phyloP scores from a whole-genome alignment of 2,797 vertebrate genomes.

The Sebastes melanostomus region DNA sequence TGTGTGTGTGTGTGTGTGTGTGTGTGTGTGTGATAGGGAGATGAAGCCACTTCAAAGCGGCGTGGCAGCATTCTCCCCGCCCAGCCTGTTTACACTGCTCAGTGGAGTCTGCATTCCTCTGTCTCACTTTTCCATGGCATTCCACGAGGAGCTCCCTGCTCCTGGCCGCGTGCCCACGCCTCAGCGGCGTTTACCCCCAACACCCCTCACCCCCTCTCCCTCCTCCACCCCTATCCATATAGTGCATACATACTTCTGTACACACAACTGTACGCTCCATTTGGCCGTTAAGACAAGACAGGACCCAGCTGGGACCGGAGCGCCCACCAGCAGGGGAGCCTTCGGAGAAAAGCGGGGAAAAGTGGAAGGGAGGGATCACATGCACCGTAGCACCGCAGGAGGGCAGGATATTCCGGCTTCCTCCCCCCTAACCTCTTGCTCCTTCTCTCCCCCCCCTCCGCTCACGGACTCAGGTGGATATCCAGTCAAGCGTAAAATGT shows the following conservation, averaged over 20 bases:
- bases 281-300: conserved; percentile 53
- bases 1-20: neutral
- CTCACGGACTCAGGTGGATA: conserved; percentile 32
- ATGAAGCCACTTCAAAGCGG: conserved; percentile 81
- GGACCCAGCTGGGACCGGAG: conserved; percentile 30
- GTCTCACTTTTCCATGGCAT: conserved; percentile 85
- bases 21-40: conserved; percentile 41
- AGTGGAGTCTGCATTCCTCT: conserved; percentile 84
- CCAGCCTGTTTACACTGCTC: conserved; percentile 84
- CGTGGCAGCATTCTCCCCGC: conserved; percentile 74
- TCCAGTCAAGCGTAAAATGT: conserved; percentile 11
- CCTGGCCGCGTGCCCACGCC: conserved; percentile 72
- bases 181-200: conserved; percentile 52
- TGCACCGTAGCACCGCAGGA: conserved; percentile 13
- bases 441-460: neutral
- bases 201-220: conserved; percentile 4
- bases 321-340: conserved; percentile 14
- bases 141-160: conserved; percentile 77
- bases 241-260: conserved; percentile 42
- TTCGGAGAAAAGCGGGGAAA: neutral
- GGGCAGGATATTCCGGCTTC: conserved; percentile 12
- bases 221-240: conserved; percentile 19
- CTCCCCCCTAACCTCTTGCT: neutral
- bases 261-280: conserved; percentile 46
- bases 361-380: conserved; percentile 3